Conservation (phyloP, 2,888 invertebrate species). For the Eledone cirrhosa region DNA sequence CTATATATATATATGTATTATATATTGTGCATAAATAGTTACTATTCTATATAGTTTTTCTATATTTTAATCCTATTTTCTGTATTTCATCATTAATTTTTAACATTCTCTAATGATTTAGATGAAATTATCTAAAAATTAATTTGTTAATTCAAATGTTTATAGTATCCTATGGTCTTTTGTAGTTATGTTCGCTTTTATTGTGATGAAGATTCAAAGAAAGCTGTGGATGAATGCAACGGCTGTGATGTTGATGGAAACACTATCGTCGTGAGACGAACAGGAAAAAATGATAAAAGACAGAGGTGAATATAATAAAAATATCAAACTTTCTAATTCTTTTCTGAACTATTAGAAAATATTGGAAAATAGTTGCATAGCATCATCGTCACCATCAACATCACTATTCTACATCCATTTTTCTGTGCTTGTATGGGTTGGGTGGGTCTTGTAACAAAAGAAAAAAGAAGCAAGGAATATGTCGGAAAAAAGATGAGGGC, state of each 20-base stretch:
- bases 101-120: too few species aligned
- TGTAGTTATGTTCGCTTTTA: conserved; percentile 48
- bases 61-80: too few species aligned
- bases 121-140: too few species aligned
- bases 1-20: too few species aligned
- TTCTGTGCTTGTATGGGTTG: background rate
- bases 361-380: too few species aligned
- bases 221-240: conserved; percentile 41
- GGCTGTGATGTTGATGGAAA: conserved; percentile 40
- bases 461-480: background rate
- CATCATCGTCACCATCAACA: background rate
- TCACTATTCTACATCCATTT: background rate
- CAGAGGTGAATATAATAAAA: background rate
- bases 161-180: background rate
- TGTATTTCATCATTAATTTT: too few species aligned
- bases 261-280: conserved; percentile 39
- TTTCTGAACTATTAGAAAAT: too few species aligned
- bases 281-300: conserved; percentile 35
- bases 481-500: background rate
- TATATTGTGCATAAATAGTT: too few species aligned
- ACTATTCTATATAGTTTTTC: too few species aligned
- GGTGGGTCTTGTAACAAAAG: background rate
- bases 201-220: conserved; percentile 47
- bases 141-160: too few species aligned
- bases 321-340: too few species aligned